Evolutionary conservation across 1,140 invertebrate species (phyloP), one percentile per base, ranked within the genome.

Genomic region (Bombus terrestris): DNA sequence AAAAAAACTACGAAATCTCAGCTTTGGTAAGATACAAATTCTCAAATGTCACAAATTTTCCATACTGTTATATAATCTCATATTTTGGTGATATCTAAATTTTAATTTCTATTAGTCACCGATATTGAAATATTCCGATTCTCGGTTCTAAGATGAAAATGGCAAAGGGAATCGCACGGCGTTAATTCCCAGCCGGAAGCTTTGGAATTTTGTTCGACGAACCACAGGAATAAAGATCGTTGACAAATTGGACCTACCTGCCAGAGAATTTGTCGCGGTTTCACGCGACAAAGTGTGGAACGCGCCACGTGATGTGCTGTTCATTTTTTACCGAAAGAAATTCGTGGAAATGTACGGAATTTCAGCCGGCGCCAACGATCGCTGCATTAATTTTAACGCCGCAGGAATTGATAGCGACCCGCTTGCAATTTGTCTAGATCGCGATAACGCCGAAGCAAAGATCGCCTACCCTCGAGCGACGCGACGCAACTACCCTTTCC

Each of bases 181-280:
- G 75, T 86, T 88, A 82, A 88, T 90, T 66, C 39, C 22, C 13
- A 35, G 12, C 57, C 89, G 89, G 78, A 90, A 85, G 57, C 59
- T 41, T 3, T 43, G 77, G 81, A 90, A 89, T 90, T 81, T 69
- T 59, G 78, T 64, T 66, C 39, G 43, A 47, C 59, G 37, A 78
- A 73, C n/a, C 43, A 57, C 64, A 4, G 59, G 72, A 79, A 39
- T 90, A 90, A 90, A 90, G 88, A 84, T 59, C 78, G 43, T 4
- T 37, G 81, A 90, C 81, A 85, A 80, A 78, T 59, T 28, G 53
- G 73, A 57, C 75, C 88, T 73, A 87, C 89, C 89, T 78, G 59
- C 35, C 79, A n/a, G 47, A 37, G 62, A 41, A 68, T 71, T 41
- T 80, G 74, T 80, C 81, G 25, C 43, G 72, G 53, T 62, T 39